Base-by-base conservation (phyloP, 1,140 invertebrate genomes). In the Anoplolepis gracilipes region DNA sequence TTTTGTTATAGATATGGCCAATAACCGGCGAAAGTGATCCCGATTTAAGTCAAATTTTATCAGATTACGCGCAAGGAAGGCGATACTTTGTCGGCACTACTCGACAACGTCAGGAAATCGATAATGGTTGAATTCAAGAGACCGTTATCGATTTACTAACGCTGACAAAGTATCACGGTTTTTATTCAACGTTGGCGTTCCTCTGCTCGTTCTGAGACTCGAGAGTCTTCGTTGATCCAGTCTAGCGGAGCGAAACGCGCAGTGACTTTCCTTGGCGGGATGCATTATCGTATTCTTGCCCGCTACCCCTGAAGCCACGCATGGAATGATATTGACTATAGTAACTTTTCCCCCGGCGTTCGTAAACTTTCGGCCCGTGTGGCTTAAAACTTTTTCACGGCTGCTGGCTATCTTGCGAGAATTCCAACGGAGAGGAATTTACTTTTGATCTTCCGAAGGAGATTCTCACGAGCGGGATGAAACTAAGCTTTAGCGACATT, bases 351-450 rank as follows among this genome's bases (percentile, higher is more conserved):
- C 78, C 42, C 53, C 8, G 16, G 36, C 28, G 78, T 46, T 53
- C 67, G 36, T 55, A 82, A 82, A 82, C 67, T 82, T 82, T 82
- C n/a, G 78, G 67, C 39, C 67, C 39, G 67, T 25, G 67, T 82
- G 65, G 55, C 55, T 73, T 82, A n/a, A 82, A 82, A 82, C 53
- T 82, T 82, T 36, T 72, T 59, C 67, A 53, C 36, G 53, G 10
- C 19, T n/a, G n/a, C n/a, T n/a, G n/a, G 19, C 67, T 81, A 55
- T 81, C 39, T 53, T 25, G 25, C 28, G 78, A 73, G 11, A 30
- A 36, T 67, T 82, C 33, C 57, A 72, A n/a, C 39, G 39, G 8
- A 36, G 49, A 78, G 64, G 28, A 65, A 79, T 69, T 46, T 59
- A 19, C 11, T 59, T 10, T 22, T 53, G 67, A 82, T 82, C 65